Conservation (phyloP, 2,797 vertebrate genomes). For the Loris lydekkerianus region DNA sequence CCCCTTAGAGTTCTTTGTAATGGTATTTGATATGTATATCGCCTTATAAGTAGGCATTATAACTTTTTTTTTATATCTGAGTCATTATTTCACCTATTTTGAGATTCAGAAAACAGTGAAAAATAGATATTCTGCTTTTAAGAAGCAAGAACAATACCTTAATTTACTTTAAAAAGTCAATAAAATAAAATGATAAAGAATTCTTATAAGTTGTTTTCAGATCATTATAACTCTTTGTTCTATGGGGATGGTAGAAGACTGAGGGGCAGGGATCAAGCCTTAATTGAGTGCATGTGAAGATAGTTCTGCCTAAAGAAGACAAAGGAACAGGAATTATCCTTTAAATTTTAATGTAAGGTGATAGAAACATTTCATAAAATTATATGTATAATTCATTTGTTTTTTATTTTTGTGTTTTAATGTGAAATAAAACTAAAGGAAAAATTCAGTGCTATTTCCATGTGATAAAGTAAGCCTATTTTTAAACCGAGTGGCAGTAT, state of each 20-base stretch:
- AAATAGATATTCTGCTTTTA: constrained; percentile 62
- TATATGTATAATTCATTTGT: constrained; percentile 27
- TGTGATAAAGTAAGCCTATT: constrained; percentile 41
- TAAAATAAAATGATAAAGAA: constrained; percentile 52
- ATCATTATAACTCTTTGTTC: constrained; percentile 58
- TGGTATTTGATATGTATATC: constrained; percentile 75
- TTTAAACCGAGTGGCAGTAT: constrained; percentile 68
- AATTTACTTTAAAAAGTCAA: constrained; percentile 67
- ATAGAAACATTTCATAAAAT: constrained; percentile 64
- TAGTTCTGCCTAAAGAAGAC: constrained; percentile 66
- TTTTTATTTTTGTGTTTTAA: constrained; percentile 68
- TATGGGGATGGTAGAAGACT: constrained; percentile 48
- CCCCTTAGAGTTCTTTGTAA: constrained; percentile 72
- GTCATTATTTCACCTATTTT: constrained; percentile 72
- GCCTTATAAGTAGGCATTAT: constrained; percentile 72
- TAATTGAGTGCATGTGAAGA: constrained; percentile 35
- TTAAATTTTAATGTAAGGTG: constrained; percentile 52
- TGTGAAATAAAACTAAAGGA: constrained; percentile 62
- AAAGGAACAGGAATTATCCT: constrained; percentile 51
- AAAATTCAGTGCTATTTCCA: constrained; percentile 55
- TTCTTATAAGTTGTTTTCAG: constrained; percentile 72
- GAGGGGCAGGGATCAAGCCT: constrained; percentile 10
- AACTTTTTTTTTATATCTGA: constrained; percentile 68
- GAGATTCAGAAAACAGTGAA: constrained; percentile 68
- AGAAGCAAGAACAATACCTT: constrained; percentile 65